Evolutionary conservation across 2,888 invertebrate species (phyloP).

Genomic region (Opisthograptis luteolata): DNA sequence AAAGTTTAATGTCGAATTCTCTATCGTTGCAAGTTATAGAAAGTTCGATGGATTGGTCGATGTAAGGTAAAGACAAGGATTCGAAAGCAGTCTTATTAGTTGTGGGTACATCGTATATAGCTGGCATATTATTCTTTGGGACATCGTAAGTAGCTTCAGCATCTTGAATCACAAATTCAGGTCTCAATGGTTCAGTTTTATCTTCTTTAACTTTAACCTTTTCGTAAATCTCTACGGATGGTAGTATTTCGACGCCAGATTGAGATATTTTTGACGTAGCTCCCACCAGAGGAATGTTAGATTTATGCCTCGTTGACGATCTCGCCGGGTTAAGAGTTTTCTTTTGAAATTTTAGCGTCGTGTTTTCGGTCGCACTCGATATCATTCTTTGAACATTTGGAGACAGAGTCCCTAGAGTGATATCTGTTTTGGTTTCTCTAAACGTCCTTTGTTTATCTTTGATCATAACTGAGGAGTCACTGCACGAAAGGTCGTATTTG

Average conservation of each 20-base stretch:
- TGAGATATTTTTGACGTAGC: conserved; percentile 81
- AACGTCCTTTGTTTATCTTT: conserved; percentile 65
- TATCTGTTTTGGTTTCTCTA: conserved; percentile 63
- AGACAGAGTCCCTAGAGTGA: conserved; percentile 82
- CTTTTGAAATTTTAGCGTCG: conserved; percentile 73
- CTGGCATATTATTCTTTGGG: conserved; percentile 73
- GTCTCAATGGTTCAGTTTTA: conserved; percentile 55
- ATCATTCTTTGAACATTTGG: conserved; percentile 86
- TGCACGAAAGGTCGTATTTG: conserved; percentile 59
- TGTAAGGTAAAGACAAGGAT: conserved; percentile 74
- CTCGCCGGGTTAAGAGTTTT: conserved; percentile 61
- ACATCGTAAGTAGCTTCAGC: conserved; percentile 70
- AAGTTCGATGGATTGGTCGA: conserved; percentile 78
- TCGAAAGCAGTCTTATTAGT: conserved; percentile 75
- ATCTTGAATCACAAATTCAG: conserved; percentile 69
- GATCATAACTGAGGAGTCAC: conserved; percentile 56
- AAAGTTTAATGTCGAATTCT: conserved; percentile 77
- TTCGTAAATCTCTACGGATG: conserved; percentile 78
- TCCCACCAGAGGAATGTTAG: conserved; percentile 79
- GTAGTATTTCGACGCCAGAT: conserved; percentile 74
- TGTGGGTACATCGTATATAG: conserved; percentile 77
- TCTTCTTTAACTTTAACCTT: conserved; percentile 62
- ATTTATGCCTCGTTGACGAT: conserved; percentile 67
- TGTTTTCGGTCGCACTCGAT: conserved; percentile 79
- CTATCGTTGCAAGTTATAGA: conserved; percentile 79